Base-by-base conservation (phyloP, 2,113 vertebrate genomes). In the Prochilodus magdalenae region DNA sequence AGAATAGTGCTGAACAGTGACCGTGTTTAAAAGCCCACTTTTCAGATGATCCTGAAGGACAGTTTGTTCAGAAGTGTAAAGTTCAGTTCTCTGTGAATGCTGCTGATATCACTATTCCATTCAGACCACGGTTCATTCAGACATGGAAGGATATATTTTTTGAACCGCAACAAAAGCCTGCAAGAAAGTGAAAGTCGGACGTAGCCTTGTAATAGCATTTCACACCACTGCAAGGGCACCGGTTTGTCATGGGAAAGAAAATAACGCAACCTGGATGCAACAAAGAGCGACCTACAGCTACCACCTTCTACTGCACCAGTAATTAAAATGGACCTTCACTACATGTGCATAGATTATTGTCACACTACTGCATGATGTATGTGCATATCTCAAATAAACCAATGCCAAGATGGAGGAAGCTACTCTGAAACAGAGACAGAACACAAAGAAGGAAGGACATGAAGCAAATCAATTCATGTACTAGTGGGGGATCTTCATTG, bases 371-470 rank as follows among this genome's bases (percentile, higher is more conserved):
- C n/a, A 70, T 24, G 63, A 82, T 69, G 59, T 73, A 75, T 59
- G 62, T 65, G 72, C 44, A 30, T 66, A 75, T 44, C 55, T 67
- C 80, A 81, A 75, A 81, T 20, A 74, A 65, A 66, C 79, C 18
- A 75, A 69, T 57, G n/a, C 72, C 47, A 30, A 44, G 18, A 40
- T 47, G 49, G 24, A 75, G 49, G 66, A 44, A 29, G 24, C 53
- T 26, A 44, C 13, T 29, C 30, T 22, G 55, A 66, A 53, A n/a
- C 22, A 66, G 65, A 27, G 47, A 29, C 60, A 3, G 29, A 18
- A 20, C 24, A 66, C 70, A 73, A 1, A 10, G 27, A 53, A 59
- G 53, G 26, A 72, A 10, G 13, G 44, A 14, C 44, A 49, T 14
- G 27, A 80, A 10, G 24, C 10, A 29, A 59, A 72, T 49, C 6